These are phyloP conservation scores for Drosophila monieri DNA, from an alignment of 2,888 invertebrate species.

Conservation along the genomic window DNA sequence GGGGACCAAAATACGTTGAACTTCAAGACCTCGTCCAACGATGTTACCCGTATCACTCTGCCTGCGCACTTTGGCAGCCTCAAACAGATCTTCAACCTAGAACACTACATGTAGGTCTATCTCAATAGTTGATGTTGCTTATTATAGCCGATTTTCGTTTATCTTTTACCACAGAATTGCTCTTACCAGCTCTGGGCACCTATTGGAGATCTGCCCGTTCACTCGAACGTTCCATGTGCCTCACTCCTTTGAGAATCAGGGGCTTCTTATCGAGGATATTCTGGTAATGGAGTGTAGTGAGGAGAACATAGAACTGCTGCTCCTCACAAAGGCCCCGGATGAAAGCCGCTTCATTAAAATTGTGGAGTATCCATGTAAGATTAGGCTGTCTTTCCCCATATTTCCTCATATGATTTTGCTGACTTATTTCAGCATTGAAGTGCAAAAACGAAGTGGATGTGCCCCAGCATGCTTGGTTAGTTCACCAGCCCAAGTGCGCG, in stretches of 20 bases:
- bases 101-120: conserved; percentile 77
- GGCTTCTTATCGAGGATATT: conserved; percentile 79
- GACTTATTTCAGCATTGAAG: conserved; percentile 71
- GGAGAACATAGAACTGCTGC: conserved; percentile 79
- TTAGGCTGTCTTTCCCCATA: background rate
- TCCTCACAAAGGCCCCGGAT: conserved; percentile 72
- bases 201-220: conserved; percentile 81
- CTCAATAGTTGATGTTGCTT: background rate
- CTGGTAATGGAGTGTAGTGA: conserved; percentile 81
- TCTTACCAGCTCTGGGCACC: conserved; percentile 77
- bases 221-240: conserved; percentile 70
- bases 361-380: conserved; percentile 82
- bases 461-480: conserved; percentile 79
- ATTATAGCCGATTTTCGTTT: background rate
- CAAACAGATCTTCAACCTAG: conserved; percentile 79
- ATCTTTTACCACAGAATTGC: conserved; percentile 63
- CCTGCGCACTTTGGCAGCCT: conserved; percentile 72
- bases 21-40: conserved; percentile 59
- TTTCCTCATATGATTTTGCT: background rate
- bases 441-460: conserved; percentile 81
- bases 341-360: conserved; percentile 75
- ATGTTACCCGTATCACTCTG: conserved; percentile 61
- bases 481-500: conserved; percentile 81
- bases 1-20: conserved; percentile 59
- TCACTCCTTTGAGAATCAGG: conserved; percentile 18